A percentile compares a stretch with the other conserved stretches of the same genome.
These are phyloP conservation scores for Laspeyria flexula DNA, from an alignment of 2,888 invertebrate species.

Conservation along the genomic window DNA sequence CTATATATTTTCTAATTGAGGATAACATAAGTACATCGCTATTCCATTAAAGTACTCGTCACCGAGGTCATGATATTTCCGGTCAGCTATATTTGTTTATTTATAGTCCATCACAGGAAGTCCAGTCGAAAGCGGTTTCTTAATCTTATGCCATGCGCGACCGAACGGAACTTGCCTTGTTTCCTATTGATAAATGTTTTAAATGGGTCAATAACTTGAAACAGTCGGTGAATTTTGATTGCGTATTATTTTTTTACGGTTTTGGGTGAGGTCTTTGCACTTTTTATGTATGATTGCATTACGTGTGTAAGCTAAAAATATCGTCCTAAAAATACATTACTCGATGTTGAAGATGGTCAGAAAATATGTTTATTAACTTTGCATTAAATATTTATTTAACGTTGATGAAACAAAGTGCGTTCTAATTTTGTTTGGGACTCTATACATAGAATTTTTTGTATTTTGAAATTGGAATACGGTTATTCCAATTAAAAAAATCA, in stretches of 20 bases:
- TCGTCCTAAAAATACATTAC: neutral
- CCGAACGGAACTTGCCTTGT: conserved; percentile 62
- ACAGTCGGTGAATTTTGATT: conserved; percentile 8
- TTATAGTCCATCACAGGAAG: conserved; percentile 71
- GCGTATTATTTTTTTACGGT: neutral
- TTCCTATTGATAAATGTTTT: conserved; percentile 63
- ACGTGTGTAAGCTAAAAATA: neutral
- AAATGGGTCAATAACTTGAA: conserved; percentile 39
- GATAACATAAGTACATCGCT: conserved; percentile 16
- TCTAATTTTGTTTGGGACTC: too few relatives aligned
- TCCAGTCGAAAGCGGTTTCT: conserved; percentile 65
- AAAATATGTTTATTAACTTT: conserved; percentile 1
- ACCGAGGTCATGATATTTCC: conserved; percentile 69
- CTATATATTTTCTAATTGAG: neutral
- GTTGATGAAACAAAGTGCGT: too few relatives aligned
- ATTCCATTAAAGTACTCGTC: conserved; percentile 49
- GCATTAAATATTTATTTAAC: too few relatives aligned
- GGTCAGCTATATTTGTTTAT: conserved; percentile 70
- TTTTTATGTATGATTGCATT: neutral
- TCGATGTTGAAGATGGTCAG: neutral
- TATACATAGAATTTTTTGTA: too few relatives aligned
- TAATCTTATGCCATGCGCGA: conserved; percentile 72
- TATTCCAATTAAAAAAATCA: too few relatives aligned
- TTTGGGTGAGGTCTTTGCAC: neutral
- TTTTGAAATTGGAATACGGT: too few relatives aligned